Percentiles rank a stretch among this genome's conserved stretches.
These are phyloP conservation scores for Falcunculus frontatus DNA, from an alignment of 2,113 vertebrate species.

Conservation along the genomic window DNA sequence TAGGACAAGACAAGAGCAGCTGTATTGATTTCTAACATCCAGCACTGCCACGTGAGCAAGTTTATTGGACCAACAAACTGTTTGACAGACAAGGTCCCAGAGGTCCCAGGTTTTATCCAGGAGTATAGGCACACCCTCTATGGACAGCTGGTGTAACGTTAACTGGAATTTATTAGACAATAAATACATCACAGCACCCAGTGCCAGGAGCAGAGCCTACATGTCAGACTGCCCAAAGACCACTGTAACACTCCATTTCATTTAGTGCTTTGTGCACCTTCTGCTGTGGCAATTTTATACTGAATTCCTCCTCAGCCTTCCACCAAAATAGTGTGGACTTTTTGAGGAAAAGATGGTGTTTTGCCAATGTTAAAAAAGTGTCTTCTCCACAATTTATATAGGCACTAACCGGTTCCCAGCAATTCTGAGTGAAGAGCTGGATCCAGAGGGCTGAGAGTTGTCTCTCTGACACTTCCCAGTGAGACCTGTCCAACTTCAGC, in stretches of 20 bases:
- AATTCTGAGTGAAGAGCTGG: background rate
- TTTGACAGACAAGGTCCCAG: constrained; percentile 26
- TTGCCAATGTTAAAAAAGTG: background rate
- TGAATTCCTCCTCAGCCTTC: background rate
- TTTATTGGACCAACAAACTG: constrained; percentile 36
- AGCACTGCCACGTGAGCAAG: background rate
- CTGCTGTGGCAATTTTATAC: background rate
- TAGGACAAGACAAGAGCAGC: background rate
- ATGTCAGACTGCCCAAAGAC: background rate
- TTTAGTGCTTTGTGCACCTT: background rate
- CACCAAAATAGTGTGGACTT: background rate
- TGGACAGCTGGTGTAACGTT: background rate
- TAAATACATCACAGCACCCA: background rate
- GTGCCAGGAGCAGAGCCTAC: background rate
- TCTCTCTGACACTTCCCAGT: background rate
- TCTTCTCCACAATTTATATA: background rate
- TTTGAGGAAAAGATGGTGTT: background rate
- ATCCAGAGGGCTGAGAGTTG: background rate
- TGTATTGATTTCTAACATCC: constrained; percentile 31
- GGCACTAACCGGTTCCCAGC: background rate
- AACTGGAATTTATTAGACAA: background rate
- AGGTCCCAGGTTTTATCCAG: background rate
- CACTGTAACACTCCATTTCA: accelerated
- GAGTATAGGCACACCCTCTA: background rate
- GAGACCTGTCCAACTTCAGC: background rate